These are phyloP conservation scores for Botia almorhae DNA, from an alignment of 2,797 vertebrate species.

Conservation along the genomic window DNA sequence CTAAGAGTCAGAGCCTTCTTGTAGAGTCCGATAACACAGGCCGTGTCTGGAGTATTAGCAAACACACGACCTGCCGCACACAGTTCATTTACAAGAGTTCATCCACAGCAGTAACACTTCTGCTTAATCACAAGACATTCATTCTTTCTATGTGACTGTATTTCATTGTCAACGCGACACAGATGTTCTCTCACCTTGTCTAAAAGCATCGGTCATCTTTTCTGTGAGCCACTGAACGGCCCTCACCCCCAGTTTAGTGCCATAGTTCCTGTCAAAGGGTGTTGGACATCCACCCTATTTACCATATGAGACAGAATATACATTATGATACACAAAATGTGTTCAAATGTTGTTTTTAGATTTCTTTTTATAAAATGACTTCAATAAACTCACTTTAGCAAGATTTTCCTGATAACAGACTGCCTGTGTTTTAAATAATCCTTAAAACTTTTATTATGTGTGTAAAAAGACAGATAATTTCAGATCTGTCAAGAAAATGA, in stretches of 20 bases:
- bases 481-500: no score
- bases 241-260: conserved; percentile 93
- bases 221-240: conserved; percentile 90
- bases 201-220: conserved; percentile 79
- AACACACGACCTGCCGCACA: conserved; percentile 84
- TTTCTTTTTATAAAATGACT: no score
- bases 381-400: no score
- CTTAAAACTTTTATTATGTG: no score
- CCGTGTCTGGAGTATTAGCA: conserved; percentile 84
- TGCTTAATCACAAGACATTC: not conserved
- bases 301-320: not conserved
- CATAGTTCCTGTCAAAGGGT: conserved; percentile 94
- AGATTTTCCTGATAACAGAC: no score
- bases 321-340: not conserved
- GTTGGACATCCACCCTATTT: conserved; percentile 90
- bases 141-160: no score
- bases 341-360: no score
- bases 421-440: no score
- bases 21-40: conserved; percentile 89
- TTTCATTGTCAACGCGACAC: not conserved
- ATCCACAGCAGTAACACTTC: no score
- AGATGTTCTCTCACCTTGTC: conserved; percentile 78
- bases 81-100: not conserved
- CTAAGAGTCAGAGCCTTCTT: conserved; percentile 89
- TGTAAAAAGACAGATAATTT: no score